phyloP scores from a whole-genome alignment of 1,140 invertebrate species.

The Andricus grossulariae region DNA sequence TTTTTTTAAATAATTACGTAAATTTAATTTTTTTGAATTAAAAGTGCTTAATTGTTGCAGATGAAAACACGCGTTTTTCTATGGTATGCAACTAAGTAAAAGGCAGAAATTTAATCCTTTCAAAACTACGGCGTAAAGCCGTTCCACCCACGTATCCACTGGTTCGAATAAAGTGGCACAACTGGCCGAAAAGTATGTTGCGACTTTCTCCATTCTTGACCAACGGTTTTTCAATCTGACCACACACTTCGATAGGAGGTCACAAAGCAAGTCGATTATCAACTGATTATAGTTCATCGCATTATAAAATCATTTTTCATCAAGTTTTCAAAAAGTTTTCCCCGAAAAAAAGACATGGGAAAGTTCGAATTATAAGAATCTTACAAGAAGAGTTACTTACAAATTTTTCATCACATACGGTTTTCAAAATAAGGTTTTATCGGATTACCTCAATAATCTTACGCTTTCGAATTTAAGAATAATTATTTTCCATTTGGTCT shows the following conservation, averaged over 20 bases:
- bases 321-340: too few relatives aligned
- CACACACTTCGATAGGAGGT: neutral
- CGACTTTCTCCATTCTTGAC: constrained; percentile 57
- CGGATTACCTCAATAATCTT: too few relatives aligned
- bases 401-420: too few relatives aligned
- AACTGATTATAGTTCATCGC: neutral
- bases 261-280: neutral
- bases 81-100: constrained; percentile 11
- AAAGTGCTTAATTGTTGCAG: neutral
- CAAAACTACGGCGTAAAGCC: constrained; percentile 8
- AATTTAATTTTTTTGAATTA: too few relatives aligned
- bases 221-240: constrained; percentile 57
- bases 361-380: too few relatives aligned
- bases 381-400: too few relatives aligned
- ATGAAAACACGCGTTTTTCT: neutral
- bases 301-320: too few relatives aligned
- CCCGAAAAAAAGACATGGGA: too few relatives aligned
- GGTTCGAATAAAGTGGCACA: constrained; percentile 36
- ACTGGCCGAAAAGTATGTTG: constrained; percentile 52
- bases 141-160: constrained; percentile 35
- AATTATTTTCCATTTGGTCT: too few relatives aligned
- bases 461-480: too few relatives aligned
- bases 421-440: too few relatives aligned
- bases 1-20: too few relatives aligned
- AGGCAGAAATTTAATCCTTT: constrained; percentile 14